These are phyloP conservation scores for Polyommatus icarus DNA, from an alignment of 2,888 invertebrate species.

Conservation along the genomic window DNA sequence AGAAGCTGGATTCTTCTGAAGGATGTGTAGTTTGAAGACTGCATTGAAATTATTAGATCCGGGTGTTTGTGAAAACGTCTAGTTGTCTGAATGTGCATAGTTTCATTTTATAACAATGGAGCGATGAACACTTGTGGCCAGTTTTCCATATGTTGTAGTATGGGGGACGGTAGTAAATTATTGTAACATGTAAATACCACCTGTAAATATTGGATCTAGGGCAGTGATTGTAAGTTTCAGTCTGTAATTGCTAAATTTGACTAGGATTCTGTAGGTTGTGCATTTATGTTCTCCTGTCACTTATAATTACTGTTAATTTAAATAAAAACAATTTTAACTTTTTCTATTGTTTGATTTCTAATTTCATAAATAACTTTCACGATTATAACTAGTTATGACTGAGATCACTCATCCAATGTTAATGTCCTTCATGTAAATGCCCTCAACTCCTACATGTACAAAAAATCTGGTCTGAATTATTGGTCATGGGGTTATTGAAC, in stretches of 20 bases:
- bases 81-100: constrained; percentile 28
- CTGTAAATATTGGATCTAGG: constrained; percentile 55
- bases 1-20: neutral
- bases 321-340: constrained; percentile 35
- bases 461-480: neutral
- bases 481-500: constrained; percentile 5
- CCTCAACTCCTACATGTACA: neutral
- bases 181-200: constrained; percentile 69
- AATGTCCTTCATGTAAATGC: neutral
- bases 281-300: constrained; percentile 43
- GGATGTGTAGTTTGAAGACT: constrained; percentile 7
- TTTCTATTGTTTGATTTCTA: constrained; percentile 27
- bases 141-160: constrained; percentile 70
- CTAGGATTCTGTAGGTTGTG: constrained; percentile 34
- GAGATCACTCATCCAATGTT: neutral
- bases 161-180: constrained; percentile 43
- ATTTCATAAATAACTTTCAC: too few species aligned
- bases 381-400: neutral
- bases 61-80: neutral
- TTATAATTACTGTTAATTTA: constrained; percentile 69
- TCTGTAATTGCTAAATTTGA: constrained; percentile 43
- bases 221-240: constrained; percentile 73
- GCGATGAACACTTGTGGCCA: constrained; percentile 47
- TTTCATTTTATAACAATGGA: constrained; percentile 26
- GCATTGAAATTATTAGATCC: constrained; percentile 11